Evolutionary conservation across 2,888 invertebrate genomes (phyloP).

Genomic region (Andrena bicolor): DNA sequence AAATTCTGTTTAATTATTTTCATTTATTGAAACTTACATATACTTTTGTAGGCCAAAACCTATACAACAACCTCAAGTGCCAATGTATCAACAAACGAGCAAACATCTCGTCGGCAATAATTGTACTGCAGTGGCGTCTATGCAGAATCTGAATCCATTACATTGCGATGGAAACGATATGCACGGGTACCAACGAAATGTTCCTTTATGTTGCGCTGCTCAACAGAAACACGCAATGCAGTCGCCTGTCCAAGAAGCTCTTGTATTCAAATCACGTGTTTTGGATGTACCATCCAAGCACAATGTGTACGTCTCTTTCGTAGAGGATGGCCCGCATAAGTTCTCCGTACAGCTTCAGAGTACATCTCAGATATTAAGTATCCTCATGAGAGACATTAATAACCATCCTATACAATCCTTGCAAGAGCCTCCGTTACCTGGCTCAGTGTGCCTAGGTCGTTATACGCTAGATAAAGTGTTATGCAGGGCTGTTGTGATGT

Average conservation of each 20-base stretch:
- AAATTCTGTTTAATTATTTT: neutral
- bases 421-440: constrained; percentile 90
- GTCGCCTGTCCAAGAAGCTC: constrained; percentile 62
- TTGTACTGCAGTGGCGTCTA: constrained; percentile 19
- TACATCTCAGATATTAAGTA: constrained; percentile 87
- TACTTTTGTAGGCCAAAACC: constrained; percentile 37
- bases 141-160: constrained; percentile 36
- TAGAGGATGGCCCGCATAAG: constrained; percentile 92
- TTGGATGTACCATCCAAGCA: constrained; percentile 87
- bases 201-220: constrained; percentile 28
- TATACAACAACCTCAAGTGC: constrained; percentile 39
- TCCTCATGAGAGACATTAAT: constrained; percentile 91
- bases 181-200: constrained; percentile 36
- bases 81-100: constrained; percentile 49
- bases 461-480: constrained; percentile 90
- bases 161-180: constrained; percentile 34
- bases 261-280: constrained; percentile 81
- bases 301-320: constrained; percentile 90
- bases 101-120: constrained; percentile 45
- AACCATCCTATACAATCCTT: constrained; percentile 87
- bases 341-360: constrained; percentile 91
- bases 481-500: constrained; percentile 92
- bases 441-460: constrained; percentile 91
- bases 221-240: constrained; percentile 51
- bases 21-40: neutral